Base-by-base conservation (phyloP, 2,113 vertebrate genomes). In the Corythaixoides concolor region DNA sequence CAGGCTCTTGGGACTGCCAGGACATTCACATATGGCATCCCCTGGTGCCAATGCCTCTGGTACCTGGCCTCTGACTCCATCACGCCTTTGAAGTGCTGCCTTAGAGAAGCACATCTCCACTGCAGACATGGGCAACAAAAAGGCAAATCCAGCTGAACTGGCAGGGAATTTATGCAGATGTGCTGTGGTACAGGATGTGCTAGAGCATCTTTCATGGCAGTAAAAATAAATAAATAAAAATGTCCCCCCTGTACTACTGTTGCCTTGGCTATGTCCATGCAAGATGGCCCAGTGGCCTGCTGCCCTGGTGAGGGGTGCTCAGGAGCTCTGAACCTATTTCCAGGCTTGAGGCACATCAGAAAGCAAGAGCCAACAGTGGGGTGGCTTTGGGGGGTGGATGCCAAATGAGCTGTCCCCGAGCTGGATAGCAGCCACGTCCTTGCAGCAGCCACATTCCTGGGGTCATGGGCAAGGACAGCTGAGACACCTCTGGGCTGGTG, bases 201-300 rank as follows among this genome's bases (percentile, higher is more conserved):
- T 35, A 32, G 19, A 5, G 27, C 15, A 9, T 9, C 53, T 43
- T 63, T 33, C 27, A 8, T 30, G 70, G 35, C 43, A 52, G 23
- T 27, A 2, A 39, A 52, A 43, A 43, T 43, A 43, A 43, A 43
- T 43, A 43, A 43, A 43, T 43, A 43, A 43, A 37, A 17, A 7
- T 37, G 14, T 4, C 30, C 14, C 14, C 5, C 41, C n/a, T 49
- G 30, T 23, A 17, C 63, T 41, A 8, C 24, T 41, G 49, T 23
- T 13, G 39, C 55, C 39, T 27, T 35, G 56, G 19, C 10, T 41
- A 8, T 13, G 43, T 5, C 22, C 4, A 1, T 12, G 49, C 15
- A 32, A 67, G 53, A 12, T 10, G 11, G 5, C 8, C 19, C 1
- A 0, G 5, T 30, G 50, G 8, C 33, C 52, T 27, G 39, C 8